A percentile compares a stretch with the other conserved stretches of the same genome.
Evolutionary conservation across 2,888 invertebrate genomes (phyloP).

Genomic region (Syrista parreyssii): DNA sequence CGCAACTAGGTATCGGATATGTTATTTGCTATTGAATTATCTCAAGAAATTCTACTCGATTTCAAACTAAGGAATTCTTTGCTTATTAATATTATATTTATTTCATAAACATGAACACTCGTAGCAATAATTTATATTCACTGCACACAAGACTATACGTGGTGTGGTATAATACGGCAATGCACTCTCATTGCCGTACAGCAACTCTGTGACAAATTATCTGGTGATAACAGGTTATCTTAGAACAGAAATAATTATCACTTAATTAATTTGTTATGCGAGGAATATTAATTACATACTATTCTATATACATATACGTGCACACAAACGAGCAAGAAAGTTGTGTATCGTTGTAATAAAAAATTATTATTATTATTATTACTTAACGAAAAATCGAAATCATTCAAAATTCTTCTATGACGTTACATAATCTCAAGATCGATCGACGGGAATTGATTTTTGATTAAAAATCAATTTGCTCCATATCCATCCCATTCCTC

Average conservation of each 20-base stretch:
- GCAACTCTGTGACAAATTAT: neutral
- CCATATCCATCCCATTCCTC: neutral
- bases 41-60: neutral
- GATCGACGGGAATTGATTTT: neutral
- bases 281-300: neutral
- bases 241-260: neutral
- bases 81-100: neutral
- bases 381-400: neutral
- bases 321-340: neutral
- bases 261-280: neutral
- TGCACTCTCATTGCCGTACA: neutral
- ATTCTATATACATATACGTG: neutral
- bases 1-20: neutral
- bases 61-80: neutral
- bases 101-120: neutral
- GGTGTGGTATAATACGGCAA: neutral
- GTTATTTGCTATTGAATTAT: neutral
- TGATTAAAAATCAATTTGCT: neutral
- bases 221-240: neutral
- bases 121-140: no score
- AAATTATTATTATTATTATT: neutral
- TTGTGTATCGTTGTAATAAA: neutral
- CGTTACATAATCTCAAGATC: neutral
- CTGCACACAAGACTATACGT: neutral
- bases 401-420: neutral